Percentiles rank a stretch among this genome's conserved stretches.
These are phyloP conservation scores for Drosophila paranaensis DNA, from an alignment of 2,888 invertebrate genomes.

Conservation along the genomic window DNA sequence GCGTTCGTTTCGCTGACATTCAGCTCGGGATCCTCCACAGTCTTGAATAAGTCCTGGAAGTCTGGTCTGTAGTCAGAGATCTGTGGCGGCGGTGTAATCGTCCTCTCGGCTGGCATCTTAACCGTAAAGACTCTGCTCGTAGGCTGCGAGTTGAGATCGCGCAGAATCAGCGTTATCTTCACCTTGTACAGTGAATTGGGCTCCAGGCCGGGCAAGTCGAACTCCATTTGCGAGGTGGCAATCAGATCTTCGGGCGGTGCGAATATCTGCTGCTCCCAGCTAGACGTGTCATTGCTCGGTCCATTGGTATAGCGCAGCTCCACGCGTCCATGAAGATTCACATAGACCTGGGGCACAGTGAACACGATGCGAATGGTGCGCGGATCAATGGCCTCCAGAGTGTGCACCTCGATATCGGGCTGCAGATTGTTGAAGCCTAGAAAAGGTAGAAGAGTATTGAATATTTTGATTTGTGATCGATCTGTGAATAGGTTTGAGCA, in stretches of 20 bases:
- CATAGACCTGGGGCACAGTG: constrained; percentile 92
- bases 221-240: constrained; percentile 93
- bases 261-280: constrained; percentile 94
- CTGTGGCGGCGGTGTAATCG: constrained; percentile 85
- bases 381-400: constrained; percentile 91
- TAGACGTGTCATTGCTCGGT: constrained; percentile 89
- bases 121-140: constrained; percentile 91
- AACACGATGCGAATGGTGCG: constrained; percentile 93
- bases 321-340: constrained; percentile 94
- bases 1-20: constrained; percentile 91
- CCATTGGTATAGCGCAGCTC: constrained; percentile 94
- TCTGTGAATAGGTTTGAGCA: background rate
- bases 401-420: constrained; percentile 86
- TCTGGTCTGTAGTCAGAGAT: constrained; percentile 84
- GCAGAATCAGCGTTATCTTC: constrained; percentile 91
- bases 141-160: constrained; percentile 91
- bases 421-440: constrained; percentile 77
- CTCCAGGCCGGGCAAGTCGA: constrained; percentile 91
- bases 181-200: constrained; percentile 93
- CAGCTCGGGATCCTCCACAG: constrained; percentile 90
- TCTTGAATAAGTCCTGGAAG: constrained; percentile 85
- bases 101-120: constrained; percentile 87
- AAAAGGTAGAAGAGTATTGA: background rate
- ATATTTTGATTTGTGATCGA: background rate
- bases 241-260: constrained; percentile 94